Percentiles rank a stretch among this genome's conserved stretches.
Conservation (phyloP, 37 sponge, comb jelly and placozoan species). For the Petrosia ficiformis region DNA sequence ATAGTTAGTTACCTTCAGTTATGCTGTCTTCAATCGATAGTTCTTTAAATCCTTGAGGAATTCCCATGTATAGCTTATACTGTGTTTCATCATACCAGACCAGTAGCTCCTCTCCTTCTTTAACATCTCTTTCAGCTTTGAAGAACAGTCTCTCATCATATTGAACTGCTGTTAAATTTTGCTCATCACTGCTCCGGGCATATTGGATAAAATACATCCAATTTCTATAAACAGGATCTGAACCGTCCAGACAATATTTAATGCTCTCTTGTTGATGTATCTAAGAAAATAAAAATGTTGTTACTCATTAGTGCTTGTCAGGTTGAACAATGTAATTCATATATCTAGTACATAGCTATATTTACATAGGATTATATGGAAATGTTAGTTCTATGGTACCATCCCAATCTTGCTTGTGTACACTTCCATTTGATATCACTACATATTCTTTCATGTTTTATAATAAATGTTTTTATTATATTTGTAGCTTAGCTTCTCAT, state of each 20-base stretch:
- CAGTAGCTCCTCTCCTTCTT: conserved; percentile 72
- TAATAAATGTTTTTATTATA: neutral
- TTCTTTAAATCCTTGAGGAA: conserved; percentile 18
- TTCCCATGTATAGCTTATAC: conserved; percentile 56
- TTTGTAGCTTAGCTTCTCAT: too few relatives aligned
- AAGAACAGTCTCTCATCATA: conserved; percentile 62
- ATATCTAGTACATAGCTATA: too few relatives aligned
- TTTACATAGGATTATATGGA: too few relatives aligned
- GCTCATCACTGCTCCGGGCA: conserved; percentile 66
- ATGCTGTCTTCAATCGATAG: neutral
- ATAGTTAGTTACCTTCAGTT: too few relatives aligned
- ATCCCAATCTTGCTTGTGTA: neutral
- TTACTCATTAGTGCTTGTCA: neutral
- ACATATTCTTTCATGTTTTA: neutral
- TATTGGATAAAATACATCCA: conserved; percentile 83
- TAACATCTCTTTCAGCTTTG: conserved; percentile 50
- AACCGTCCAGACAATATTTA: conserved; percentile 46
- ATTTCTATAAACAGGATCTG: conserved; percentile 51
- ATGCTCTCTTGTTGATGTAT: conserved; percentile 43
- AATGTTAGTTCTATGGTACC: too few relatives aligned
- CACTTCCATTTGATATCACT: neutral
- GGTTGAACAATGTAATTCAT: too few relatives aligned
- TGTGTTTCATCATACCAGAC: conserved; percentile 82
- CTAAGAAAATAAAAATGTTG: conserved; percentile 5
- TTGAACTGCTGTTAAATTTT: conserved; percentile 72